Evolutionary conservation across 2,888 invertebrate species (phyloP).

Genomic region (Lepidocyrtoides sp.): DNA sequence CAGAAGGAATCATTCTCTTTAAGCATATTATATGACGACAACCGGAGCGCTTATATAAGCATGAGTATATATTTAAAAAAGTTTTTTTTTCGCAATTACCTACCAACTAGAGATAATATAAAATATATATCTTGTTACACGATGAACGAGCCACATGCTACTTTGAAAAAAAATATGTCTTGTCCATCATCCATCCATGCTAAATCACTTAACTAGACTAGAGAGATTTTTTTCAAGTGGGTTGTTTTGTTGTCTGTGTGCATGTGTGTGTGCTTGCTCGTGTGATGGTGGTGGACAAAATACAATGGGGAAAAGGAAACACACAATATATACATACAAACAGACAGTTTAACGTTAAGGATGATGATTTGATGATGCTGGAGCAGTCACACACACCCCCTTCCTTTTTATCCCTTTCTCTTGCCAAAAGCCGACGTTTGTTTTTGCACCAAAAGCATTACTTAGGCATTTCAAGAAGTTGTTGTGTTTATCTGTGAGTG

Average conservation of each 20-base stretch:
- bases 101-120: not conserved
- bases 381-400: constrained; percentile 78
- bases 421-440: constrained; percentile 76
- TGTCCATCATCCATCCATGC: constrained; percentile 42
- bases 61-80: not conserved
- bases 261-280: constrained; percentile 24
- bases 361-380: constrained; percentile 81
- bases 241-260: constrained; percentile 51
- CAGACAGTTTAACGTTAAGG: constrained; percentile 73
- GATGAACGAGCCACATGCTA: constrained; percentile 46
- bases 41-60: not conserved
- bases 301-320: constrained; percentile 50
- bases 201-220: constrained; percentile 62
- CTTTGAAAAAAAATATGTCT: constrained; percentile 34
- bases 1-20: constrained; percentile 16
- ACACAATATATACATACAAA: constrained; percentile 9
- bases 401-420: constrained; percentile 60
- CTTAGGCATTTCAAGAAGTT: constrained; percentile 61
- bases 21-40: constrained; percentile 35
- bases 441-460: constrained; percentile 74
- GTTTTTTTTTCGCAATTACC: constrained; percentile 32
- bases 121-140: constrained; percentile 25
- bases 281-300: constrained; percentile 46
- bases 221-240: constrained; percentile 49
- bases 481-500: constrained; percentile 53